phyloP scores from a whole-genome alignment of 2,888 invertebrate genomes.

The Nasonia oneida region DNA sequence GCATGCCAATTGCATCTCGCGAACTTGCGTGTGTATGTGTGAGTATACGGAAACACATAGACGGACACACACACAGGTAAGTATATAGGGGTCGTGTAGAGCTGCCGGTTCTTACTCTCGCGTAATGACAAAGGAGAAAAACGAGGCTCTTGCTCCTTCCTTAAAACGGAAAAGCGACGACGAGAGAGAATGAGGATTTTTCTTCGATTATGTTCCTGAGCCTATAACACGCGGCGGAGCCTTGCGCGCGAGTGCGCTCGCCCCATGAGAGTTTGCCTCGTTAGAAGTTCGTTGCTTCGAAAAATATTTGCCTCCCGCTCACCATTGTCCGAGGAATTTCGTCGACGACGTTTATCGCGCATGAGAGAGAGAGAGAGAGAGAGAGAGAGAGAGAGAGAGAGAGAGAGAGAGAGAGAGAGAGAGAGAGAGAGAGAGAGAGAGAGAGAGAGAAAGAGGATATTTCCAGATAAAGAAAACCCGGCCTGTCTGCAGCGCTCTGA shows the following conservation, averaged over 20 bases:
- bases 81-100: no score
- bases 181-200: slow-evolving; percentile 46
- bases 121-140: slow-evolving; percentile 41
- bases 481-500: background rate
- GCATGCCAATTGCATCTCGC: slow-evolving; percentile 65
- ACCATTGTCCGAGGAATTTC: slow-evolving; percentile 56
- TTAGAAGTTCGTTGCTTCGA: slow-evolving; percentile 54
- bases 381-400: background rate
- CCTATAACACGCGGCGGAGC: background rate
- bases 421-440: background rate
- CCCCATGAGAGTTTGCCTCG: slow-evolving; percentile 58
- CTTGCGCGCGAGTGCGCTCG: background rate
- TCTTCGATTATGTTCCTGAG: slow-evolving; percentile 34
- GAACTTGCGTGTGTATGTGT: background rate
- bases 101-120: background rate
- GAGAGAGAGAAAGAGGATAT: background rate
- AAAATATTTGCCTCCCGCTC: slow-evolving; percentile 52
- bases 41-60: no score
- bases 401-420: background rate
- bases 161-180: slow-evolving; percentile 56
- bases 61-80: no score
- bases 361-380: background rate
- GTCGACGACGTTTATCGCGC: slow-evolving; percentile 48
- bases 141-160: slow-evolving; percentile 1
- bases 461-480: slow-evolving; percentile 49